A percentile compares a stretch with the other conserved stretches of the same genome.
Conservation (phyloP, 1,140 invertebrate species). For the Drosophila melanica region DNA sequence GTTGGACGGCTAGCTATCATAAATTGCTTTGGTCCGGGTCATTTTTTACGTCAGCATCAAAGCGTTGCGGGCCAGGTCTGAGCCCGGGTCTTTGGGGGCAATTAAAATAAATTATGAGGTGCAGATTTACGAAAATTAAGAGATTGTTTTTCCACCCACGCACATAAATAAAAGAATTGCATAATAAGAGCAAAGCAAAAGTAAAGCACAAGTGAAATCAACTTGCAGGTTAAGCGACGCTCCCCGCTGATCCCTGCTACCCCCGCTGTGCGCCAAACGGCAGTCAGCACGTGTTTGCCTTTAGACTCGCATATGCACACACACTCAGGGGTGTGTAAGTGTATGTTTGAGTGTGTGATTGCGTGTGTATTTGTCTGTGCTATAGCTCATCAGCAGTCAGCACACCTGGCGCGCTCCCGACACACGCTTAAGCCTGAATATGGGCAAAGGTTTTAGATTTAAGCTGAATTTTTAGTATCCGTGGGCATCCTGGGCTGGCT, state of each 20-base stretch:
- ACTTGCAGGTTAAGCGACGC: constrained; percentile 70
- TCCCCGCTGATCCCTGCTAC: constrained; percentile 10
- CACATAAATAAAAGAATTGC: constrained; percentile 54
- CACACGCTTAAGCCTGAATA: constrained; percentile 43
- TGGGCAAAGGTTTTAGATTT: constrained; percentile 34
- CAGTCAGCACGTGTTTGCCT: constrained; percentile 61
- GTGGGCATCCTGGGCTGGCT: constrained; percentile 27
- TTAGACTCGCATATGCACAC: background rate
- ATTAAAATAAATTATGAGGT: constrained; percentile 84
- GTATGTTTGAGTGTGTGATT: background rate
- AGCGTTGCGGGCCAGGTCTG: constrained; percentile 34
- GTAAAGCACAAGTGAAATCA: constrained; percentile 78
- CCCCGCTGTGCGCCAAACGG: constrained; percentile 19
- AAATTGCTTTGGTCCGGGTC: constrained; percentile 72
- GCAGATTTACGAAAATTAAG: constrained; percentile 84
- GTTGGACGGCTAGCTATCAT: constrained; percentile 42
- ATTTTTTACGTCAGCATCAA: constrained; percentile 69
- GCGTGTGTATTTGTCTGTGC: constrained; percentile 26
- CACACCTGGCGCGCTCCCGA: constrained; percentile 62
- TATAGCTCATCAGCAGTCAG: constrained; percentile 72
- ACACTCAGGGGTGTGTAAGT: background rate
- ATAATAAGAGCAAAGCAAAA: constrained; percentile 48
- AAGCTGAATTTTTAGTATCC: constrained; percentile 61
- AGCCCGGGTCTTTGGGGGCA: constrained; percentile 67
- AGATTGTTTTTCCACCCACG: constrained; percentile 66